Evolutionary conservation across 2,797 vertebrate species (phyloP), one percentile per base, ranked within the genome.

Genomic region (Poecilia velifera): DNA sequence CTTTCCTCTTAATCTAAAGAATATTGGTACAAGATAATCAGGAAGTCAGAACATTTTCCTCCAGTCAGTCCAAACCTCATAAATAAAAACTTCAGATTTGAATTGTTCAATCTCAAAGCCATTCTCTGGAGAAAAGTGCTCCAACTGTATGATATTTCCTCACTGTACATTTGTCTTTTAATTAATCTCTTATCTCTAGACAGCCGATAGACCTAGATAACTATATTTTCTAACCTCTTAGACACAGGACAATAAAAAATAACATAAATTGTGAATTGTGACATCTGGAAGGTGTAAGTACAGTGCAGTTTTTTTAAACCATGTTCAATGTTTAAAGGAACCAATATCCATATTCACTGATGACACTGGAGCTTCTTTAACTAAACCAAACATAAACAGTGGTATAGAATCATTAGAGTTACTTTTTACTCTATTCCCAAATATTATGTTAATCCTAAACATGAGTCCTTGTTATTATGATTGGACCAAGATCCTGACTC

Each of bases 251-350:
- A 62, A 18, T 62, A 62, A 34, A 34, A 28, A 31, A 16, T 10
- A 62, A 16, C 3, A 62, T 62, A 34, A 39, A 66, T 66, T 36
- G 31, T 64, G 22, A 41, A 68, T 25, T 41, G 3, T 41, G 36
- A 53, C 34, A 72, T 57, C 28, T 72, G 25, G 28, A 73, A 59
- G 59, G 49, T 76, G 36, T 79, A 86, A 73, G 74, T 87, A 81
- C 53, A 76, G 68, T 8, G 28, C 16, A 77, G 62, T 10, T 43
- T 77, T 57, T 49, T 72, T 34, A 51, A 72, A 72, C 34, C 53
- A 20, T 47, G n/a, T 31, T n/a, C 13, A 43, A 12, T 76, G 78
- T 76, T 36, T 51, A 79, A 53, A 20, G 64, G 43, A 34, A 43
- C 34, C 7, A 18, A 53, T 25, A 84, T 41, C 13, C 51, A 59